Conservation (phyloP, 2,797 vertebrate species). For the Parauchenoglanis ngamensis region DNA sequence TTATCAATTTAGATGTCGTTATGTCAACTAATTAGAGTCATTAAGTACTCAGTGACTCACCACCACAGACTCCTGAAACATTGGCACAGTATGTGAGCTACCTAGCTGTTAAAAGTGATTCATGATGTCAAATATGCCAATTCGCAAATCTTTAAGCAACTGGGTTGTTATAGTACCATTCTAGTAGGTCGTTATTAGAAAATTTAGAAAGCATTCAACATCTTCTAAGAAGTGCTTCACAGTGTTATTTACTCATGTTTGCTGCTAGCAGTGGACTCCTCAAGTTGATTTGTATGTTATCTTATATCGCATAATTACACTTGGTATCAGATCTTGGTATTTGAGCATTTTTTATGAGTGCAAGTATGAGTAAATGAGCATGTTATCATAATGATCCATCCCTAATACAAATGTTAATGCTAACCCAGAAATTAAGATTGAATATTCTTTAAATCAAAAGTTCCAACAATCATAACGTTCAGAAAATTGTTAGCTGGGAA, state of each 20-base stretch:
- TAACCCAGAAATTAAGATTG: neutral
- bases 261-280: neutral
- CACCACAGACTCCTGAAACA: neutral
- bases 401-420: neutral
- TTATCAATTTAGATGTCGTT: conserved; percentile 17
- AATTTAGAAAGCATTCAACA: neutral
- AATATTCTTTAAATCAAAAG: neutral
- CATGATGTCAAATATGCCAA: neutral
- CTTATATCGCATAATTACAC: neutral
- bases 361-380: neutral
- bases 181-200: neutral
- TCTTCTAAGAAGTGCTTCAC: neutral
- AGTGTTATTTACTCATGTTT: neutral
- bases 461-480: neutral
- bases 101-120: conserved; percentile 5
- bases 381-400: neutral
- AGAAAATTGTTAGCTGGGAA: neutral
- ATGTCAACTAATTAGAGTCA: conserved; percentile 23
- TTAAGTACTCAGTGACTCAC: neutral
- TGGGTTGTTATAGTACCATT: neutral
- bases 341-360: neutral
- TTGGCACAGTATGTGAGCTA: neutral
- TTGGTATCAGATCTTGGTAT: neutral
- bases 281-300: neutral
- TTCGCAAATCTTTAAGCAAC: neutral